A percentile compares a stretch with the other conserved stretches of the same genome.
Evolutionary conservation across 2,113 vertebrate genomes (phyloP).

Genomic region (Ahaetulla prasina): DNA sequence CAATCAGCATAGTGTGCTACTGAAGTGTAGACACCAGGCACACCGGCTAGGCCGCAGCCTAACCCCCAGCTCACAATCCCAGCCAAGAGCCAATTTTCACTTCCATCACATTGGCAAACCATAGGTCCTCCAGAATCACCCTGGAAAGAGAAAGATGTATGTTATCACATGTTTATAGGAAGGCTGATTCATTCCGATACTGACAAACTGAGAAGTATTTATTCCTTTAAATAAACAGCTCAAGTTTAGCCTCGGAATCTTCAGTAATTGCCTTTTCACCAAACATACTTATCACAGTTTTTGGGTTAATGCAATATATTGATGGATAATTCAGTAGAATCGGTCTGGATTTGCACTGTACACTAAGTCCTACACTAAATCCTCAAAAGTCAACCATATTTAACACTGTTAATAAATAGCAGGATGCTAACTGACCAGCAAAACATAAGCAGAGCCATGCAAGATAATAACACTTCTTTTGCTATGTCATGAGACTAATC

Average conservation of each 20-base stretch:
- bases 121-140: constrained; percentile 58
- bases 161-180: neutral
- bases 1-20: constrained; percentile 26
- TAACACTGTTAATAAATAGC: neutral
- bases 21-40: constrained; percentile 28
- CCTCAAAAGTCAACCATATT: neutral
- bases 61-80: constrained; percentile 53
- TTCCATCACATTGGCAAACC: constrained; percentile 29
- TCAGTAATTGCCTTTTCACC: neutral
- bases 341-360: neutral
- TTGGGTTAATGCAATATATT: neutral
- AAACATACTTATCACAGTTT: neutral
- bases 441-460: neutral
- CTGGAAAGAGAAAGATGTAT: constrained; percentile 21
- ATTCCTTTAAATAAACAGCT: neutral
- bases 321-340: neutral
- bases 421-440: neutral
- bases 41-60: neutral
- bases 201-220: neutral
- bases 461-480: neutral
- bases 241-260: neutral
- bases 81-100: constrained; percentile 48
- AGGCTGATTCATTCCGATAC: neutral
- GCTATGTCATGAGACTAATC: neutral
- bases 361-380: neutral